phyloP scores from a whole-genome alignment of 2,888 invertebrate species.

The Plebejus melissa region DNA sequence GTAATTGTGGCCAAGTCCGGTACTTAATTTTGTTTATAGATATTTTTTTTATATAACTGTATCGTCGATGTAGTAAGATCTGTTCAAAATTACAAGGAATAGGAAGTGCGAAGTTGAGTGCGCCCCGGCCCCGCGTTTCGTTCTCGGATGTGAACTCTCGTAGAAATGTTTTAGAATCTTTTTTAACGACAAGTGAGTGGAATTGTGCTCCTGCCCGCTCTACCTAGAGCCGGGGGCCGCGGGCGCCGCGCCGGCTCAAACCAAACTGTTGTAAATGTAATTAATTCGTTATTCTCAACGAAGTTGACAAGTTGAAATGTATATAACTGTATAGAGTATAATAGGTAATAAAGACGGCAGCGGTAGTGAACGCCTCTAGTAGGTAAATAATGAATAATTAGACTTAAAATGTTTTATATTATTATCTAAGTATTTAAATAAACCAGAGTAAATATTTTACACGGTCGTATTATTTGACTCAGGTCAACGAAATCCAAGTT shows the following conservation, averaged over 20 bases:
- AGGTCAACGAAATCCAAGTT: conserved; percentile 45
- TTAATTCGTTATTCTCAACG: conserved; percentile 48
- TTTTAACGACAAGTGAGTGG: not conserved
- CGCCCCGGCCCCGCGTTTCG: conserved; percentile 26
- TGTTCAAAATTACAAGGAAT: conserved; percentile 39
- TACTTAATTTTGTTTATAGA: conserved; percentile 77
- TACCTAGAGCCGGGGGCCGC: conserved; percentile 19
- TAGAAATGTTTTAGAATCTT: conserved; percentile 16
- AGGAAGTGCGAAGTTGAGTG: conserved; percentile 26
- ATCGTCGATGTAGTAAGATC: conserved; percentile 73
- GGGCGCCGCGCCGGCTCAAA: conserved; percentile 41
- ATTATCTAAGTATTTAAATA: conserved; percentile 71
- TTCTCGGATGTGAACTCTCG: not conserved
- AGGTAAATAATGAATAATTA: conserved; percentile 62
- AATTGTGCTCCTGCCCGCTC: not conserved
- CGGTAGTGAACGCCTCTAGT: conserved; percentile 51
- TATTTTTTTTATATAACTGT: conserved; percentile 76
- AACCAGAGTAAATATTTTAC: conserved; percentile 73
- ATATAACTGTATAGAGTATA: conserved; percentile 47
- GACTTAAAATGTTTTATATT: conserved; percentile 72
- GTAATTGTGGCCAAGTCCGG: conserved; percentile 78
- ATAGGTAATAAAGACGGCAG: conserved; percentile 44
- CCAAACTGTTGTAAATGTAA: conserved; percentile 47
- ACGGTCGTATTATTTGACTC: conserved; percentile 64
- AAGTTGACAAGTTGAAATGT: conserved; percentile 48